phyloP scores from a whole-genome alignment of 1,140 invertebrate genomes.

The Halyomorpha halys region DNA sequence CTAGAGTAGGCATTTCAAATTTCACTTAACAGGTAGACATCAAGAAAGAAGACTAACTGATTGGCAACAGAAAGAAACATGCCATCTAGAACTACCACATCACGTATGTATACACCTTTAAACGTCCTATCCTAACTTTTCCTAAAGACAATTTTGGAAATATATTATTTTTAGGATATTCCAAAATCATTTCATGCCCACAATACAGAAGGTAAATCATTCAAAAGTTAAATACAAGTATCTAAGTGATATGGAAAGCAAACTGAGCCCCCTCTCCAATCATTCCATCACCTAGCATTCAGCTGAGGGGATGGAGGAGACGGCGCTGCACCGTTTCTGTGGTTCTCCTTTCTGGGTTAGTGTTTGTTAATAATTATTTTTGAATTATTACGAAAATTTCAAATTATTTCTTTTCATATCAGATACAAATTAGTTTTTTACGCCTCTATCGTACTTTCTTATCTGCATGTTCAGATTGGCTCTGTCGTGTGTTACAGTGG shows the following conservation, averaged over 20 bases:
- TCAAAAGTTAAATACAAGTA: too few species aligned
- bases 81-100: too few species aligned
- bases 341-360: constrained; percentile 10
- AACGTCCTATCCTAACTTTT: too few species aligned
- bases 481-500: background rate
- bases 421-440: background rate
- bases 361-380: background rate
- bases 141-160: too few species aligned
- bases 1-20: background rate
- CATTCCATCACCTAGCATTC: background rate
- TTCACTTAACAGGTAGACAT: background rate
- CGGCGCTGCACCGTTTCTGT: background rate
- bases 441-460: background rate
- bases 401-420: background rate
- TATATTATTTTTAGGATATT: too few species aligned
- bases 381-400: background rate
- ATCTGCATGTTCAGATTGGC: background rate
- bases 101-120: too few species aligned
- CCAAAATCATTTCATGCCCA: too few species aligned
- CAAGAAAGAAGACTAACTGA: background rate
- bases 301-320: constrained; percentile 5
- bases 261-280: too few species aligned
- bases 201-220: too few species aligned
- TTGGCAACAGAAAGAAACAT: too few species aligned
- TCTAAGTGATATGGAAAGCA: too few species aligned